Base-by-base conservation (phyloP, 2,113 vertebrate genomes). In the Chloropsis cyanopogon region DNA sequence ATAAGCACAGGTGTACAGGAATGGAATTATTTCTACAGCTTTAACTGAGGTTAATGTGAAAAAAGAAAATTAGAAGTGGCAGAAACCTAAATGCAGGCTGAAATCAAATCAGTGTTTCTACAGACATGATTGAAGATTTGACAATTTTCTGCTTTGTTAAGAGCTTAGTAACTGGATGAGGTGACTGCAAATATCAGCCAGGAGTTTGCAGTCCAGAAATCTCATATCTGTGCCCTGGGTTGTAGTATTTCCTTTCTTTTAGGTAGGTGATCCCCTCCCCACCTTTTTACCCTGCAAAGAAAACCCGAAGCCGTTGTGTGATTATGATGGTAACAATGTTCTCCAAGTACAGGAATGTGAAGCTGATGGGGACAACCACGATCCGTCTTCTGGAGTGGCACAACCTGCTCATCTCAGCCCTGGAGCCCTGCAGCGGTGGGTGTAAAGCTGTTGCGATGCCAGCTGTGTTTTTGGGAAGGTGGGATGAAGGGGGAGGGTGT, bases 121-220 rank as follows among this genome's bases (percentile, higher is more conserved):
- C 5, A 60, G 61, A 33, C 0, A 4, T 0, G 0, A 12, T 50
- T 0, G 0, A 86, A 71, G 29, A 33, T 46, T 20, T 44, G 9
- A 29, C 10, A 3, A n/a, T 18, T 72, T 83, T 69, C 31, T 53
- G 14, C 33, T 59, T 25, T 39, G 9, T 19, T 18, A 42, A 83
- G 60, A 60, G 31, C 16, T 66, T 57, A 12, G 14, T 61, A 75
- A 63, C 31, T 57, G 22, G 23, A 41, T 54, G 37, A 31, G 52
- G 12, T 70, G 28, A 39, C 42, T 82, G 15, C 52, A 71, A 59
- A 29, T 53, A 53, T 6, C 37, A 92, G 41, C 24, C 11, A 26
- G 24, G 63, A 66, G 47, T 50, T 14, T 82, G 61, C 33, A 42
- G 49, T 37, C 16, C 61, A 75, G 37, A 75, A 66, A 88, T 31